Conservation (phyloP, 2,797 vertebrate genomes). For the Labroides dimidiatus region DNA sequence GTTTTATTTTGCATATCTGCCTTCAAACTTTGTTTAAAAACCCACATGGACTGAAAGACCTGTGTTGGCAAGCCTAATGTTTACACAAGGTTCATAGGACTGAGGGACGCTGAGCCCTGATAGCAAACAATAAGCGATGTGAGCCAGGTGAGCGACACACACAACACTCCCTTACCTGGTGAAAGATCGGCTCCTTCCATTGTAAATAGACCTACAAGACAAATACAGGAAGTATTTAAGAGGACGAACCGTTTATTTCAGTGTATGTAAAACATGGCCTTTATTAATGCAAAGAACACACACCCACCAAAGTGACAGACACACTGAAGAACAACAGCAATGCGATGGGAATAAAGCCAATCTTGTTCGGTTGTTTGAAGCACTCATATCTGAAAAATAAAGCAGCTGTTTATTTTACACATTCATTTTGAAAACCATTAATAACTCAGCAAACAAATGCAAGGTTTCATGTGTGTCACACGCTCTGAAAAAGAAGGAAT, state of each 20-base stretch:
- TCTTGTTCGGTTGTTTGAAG: conserved; percentile 92
- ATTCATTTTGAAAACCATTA: not conserved
- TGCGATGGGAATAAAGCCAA: conserved; percentile 89
- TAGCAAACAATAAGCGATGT: conserved; percentile 54
- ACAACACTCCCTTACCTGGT: conserved; percentile 88
- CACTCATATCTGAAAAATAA: conserved; percentile 92
- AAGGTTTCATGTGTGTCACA: not conserved
- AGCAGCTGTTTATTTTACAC: not conserved
- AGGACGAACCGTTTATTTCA: not conserved
- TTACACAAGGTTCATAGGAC: conserved; percentile 42
- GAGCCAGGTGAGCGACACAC: conserved; percentile 2
- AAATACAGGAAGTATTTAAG: conserved; percentile 46
- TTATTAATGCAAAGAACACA: not conserved
- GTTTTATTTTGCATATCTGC: not conserved
- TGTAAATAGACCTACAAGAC: conserved; percentile 90
- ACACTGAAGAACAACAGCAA: conserved; percentile 92
- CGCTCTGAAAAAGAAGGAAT: no score
- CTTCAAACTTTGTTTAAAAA: not conserved
- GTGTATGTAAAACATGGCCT: not conserved
- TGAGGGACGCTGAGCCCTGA: conserved; percentile 41
- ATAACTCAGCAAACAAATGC: no score
- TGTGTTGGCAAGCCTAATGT: conserved; percentile 17
- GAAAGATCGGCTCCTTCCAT: conserved; percentile 97
- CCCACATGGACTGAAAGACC: not conserved
- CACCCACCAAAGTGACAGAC: conserved; percentile 93